A percentile compares a stretch with the other conserved stretches of the same genome.
phyloP scores from a whole-genome alignment of 2,888 invertebrate species.

The Tachina fera region DNA sequence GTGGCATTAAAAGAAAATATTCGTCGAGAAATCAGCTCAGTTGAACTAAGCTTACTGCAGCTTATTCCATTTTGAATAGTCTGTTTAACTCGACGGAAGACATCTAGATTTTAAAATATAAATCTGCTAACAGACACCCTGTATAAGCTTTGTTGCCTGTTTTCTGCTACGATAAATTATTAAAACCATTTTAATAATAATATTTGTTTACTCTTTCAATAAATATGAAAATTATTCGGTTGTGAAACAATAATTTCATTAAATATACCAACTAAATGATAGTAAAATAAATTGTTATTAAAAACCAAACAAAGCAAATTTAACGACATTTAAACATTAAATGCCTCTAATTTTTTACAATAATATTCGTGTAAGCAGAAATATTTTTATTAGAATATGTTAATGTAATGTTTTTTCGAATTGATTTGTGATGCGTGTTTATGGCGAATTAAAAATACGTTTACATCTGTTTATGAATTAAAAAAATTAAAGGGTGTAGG shows the following conservation, averaged over 20 bases:
- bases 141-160: too few relatives aligned
- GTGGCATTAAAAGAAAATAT: too few relatives aligned
- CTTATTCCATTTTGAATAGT: too few relatives aligned
- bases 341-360: neutral
- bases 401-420: constrained; percentile 42
- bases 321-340: constrained; percentile 19
- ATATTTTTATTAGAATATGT: constrained; percentile 5
- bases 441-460: constrained; percentile 7
- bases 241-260: constrained; percentile 30
- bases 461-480: too few relatives aligned
- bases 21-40: too few relatives aligned
- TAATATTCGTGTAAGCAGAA: neutral
- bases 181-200: constrained; percentile 19
- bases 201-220: constrained; percentile 53
- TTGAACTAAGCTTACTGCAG: too few relatives aligned
- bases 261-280: constrained; percentile 54
- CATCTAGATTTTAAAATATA: too few relatives aligned
- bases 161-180: neutral
- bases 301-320: neutral
- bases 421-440: constrained; percentile 62
- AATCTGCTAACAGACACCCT: too few relatives aligned
- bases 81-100: too few relatives aligned
- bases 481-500: too few relatives aligned
- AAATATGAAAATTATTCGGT: constrained; percentile 41
- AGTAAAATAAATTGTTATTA: constrained; percentile 59